These are phyloP conservation scores for Sinopyrophorus schimmeli DNA, from an alignment of 2,888 invertebrate species.

Conservation along the genomic window DNA sequence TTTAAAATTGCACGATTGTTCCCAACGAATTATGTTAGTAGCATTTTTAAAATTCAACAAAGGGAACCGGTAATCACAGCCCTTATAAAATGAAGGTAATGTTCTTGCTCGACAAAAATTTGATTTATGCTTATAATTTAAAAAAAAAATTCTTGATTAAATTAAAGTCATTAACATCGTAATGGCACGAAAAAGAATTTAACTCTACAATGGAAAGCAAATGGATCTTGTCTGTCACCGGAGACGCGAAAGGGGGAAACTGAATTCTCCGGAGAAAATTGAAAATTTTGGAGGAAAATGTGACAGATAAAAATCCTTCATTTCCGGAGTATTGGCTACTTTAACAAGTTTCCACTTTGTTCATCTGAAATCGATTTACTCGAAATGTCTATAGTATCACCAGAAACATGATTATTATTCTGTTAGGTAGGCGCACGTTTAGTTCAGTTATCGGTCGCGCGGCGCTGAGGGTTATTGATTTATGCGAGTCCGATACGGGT, in stretches of 20 bases:
- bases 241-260: conserved; percentile 19
- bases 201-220: conserved; percentile 16
- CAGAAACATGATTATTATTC: conserved; percentile 45
- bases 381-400: conserved; percentile 34
- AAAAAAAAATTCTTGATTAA: conserved; percentile 12
- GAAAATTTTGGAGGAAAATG: conserved; percentile 42
- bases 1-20: too few species aligned
- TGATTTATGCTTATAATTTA: too few species aligned
- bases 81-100: too few species aligned
- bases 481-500: conserved; percentile 41
- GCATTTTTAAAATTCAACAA: too few species aligned
- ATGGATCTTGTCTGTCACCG: conserved; percentile 26
- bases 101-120: too few species aligned
- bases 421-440: conserved; percentile 45
- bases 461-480: conserved; percentile 44
- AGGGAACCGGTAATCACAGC: too few species aligned
- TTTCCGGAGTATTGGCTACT: conserved; percentile 43
- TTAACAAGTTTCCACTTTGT: conserved; percentile 31
- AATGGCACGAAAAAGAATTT: conserved; percentile 15
- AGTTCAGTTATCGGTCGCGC: conserved; percentile 41
- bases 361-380: conserved; percentile 37
- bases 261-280: conserved; percentile 36
- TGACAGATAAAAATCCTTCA: conserved; percentile 46
- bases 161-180: conserved; percentile 13
- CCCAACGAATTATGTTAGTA: too few species aligned